Base-by-base conservation (phyloP, 2,888 invertebrate genomes). In the Gastrophysa polygoni region DNA sequence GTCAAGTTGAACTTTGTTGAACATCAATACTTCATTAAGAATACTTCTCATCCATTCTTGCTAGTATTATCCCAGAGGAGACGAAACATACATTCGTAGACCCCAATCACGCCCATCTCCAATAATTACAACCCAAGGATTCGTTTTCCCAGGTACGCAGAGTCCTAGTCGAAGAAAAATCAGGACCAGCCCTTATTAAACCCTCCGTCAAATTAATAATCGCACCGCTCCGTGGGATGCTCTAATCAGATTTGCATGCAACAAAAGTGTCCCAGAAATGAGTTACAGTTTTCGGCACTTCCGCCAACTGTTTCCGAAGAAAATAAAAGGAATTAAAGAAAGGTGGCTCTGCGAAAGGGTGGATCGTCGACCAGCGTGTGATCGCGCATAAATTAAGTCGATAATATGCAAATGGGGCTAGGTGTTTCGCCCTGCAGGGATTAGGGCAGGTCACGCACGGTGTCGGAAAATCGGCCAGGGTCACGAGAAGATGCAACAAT, bases 331-430 rank as follows among this genome's bases (percentile, higher is more conserved):
- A 38, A 14, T n/a, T 2, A 38, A 14, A 14, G 6, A 38, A 38
- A 14, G 38, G n/a, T 6, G 51, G 58, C 60, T 65, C 66, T 70
- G 68, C 71, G 70, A 71, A 64, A 61, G 56, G 59, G 59, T 34
- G 24, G 29, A 43, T 28, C 49, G 50, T 34, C 49, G 55, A 48
- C 44, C 43, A 28, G 50, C 57, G 68, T 76, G 76, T 78, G 77
- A 74, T 73, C 70, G 62, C 67, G 77, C 77, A 78, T 78, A 77
- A 74, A 78, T 78, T 78, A 77, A 75, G 73, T 46, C 32, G 59
- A 47, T 66, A 57, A 69, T 74, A 78, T 78, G 77, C 75, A 77
- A 78, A 77, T 75, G 71, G 64, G 17, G 66, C 34, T 63, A 68
- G 71, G 58, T 77, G 77, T 76, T 74, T 76, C 75, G 75, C 75